phyloP scores from a whole-genome alignment of 2,113 vertebrate genomes.

The Pangasianodon gigas region DNA sequence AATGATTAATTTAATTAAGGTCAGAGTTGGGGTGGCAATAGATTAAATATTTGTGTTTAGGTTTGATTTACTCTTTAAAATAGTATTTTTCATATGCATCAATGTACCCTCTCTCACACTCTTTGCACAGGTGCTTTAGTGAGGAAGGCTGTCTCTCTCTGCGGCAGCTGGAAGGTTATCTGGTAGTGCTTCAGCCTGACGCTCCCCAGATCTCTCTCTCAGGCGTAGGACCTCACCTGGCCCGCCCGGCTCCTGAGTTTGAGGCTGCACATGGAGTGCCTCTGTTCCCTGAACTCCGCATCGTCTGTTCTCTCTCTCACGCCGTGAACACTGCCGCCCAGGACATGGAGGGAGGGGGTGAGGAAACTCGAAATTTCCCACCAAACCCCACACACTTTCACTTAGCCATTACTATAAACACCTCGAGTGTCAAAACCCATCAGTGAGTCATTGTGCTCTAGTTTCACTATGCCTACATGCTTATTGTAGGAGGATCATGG shows the following conservation, averaged over 20 bases:
- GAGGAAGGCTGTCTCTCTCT: slow-evolving; percentile 95
- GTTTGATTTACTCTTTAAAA: not conserved
- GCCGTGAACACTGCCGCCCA: slow-evolving; percentile 78
- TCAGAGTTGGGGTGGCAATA: not conserved
- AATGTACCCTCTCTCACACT: not conserved
- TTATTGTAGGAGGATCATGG: slow-evolving; percentile 3
- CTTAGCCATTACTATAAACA: not conserved
- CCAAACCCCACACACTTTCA: not conserved
- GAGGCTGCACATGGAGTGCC: slow-evolving; percentile 84
- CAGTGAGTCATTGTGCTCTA: not conserved
- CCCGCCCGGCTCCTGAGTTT: slow-evolving; percentile 86
- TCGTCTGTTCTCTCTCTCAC: slow-evolving; percentile 92
- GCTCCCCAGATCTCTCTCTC: slow-evolving; percentile 93
- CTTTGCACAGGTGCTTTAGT: slow-evolving; percentile 84
- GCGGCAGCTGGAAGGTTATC: slow-evolving; percentile 90
- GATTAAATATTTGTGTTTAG: not conserved
- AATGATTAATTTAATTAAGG: not conserved
- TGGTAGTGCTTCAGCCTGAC: slow-evolving; percentile 94
- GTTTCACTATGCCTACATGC: not conserved
- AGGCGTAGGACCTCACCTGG: slow-evolving; percentile 86
- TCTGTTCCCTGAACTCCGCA: slow-evolving; percentile 91
- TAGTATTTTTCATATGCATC: not conserved
- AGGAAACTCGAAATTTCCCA: slow-evolving; percentile 28
- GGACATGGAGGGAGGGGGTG: slow-evolving; percentile 80
- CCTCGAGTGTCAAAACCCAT: not conserved